Evolutionary conservation across 1,140 invertebrate genomes (phyloP), one percentile per base, ranked within the genome.

Genomic region (Formica selysi): DNA sequence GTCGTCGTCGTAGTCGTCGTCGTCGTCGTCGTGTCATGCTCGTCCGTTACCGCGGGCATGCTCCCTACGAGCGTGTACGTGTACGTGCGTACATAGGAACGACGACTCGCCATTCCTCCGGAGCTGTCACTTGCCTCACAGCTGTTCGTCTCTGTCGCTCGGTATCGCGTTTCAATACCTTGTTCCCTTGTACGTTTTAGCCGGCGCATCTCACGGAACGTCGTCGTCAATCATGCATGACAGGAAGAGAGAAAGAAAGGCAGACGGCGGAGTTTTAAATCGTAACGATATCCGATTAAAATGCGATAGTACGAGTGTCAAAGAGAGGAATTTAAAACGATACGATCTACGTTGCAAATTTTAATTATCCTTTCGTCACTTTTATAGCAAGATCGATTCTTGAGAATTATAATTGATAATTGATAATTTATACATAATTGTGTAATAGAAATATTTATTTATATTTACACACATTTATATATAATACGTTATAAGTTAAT

Each of bases 11-110:
- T 51, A 16, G 4, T 51, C 38, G 7, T 41, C 44, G 48, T 51
- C 48, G 48, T 51, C 13, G 3, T 51, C 48, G 48, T 19, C 3
- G 44, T 48, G 13, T 85, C 83, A 57, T 88, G 70, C 81, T 90
- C 86, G 54, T 88, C 87, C 74, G 65, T 64, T 68, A 70, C 83
- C 71, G 65, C 67, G 85, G 36, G 88, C 87, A 88, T 88, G 85
- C 86, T 89, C 85, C 70, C 83, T 74, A 41, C 26, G 29, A 54
- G 22, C 22, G 48, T 62, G 68, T 62, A 29, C 19, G 38, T 4
- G 5, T 4, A 76, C 13, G 36, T n/a, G 62, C 73, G 85, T 71
- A 36, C 26, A 29, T 41, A 2, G 48, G n/a, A 61, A 57, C 51
- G 73, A 54, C 61, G 13, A 7, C 41, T 32, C 80, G 41, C 61